Evolutionary conservation across 1,140 invertebrate genomes (phyloP).

Genomic region (Berghia stephanieae): DNA sequence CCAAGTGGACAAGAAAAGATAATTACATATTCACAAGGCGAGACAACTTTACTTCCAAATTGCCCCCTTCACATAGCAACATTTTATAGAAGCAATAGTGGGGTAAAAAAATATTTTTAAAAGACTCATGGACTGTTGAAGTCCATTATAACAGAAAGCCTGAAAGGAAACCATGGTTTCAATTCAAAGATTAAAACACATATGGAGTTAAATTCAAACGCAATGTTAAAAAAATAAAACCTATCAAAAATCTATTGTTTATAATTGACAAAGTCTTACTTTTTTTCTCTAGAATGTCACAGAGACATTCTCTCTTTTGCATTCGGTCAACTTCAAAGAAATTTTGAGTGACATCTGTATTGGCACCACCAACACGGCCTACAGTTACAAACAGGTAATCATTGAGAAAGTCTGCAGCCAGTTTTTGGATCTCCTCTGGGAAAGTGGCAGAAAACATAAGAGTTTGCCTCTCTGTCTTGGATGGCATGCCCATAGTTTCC

Average conservation of each 20-base stretch:
- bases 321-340: slow-evolving; percentile 77
- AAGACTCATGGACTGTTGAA: too few species aligned
- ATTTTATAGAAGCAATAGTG: too few species aligned
- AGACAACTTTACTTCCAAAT: too few species aligned
- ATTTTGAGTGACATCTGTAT: slow-evolving; percentile 85
- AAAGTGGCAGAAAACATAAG: slow-evolving; percentile 96
- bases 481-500: slow-evolving; percentile 78
- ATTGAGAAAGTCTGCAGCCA: slow-evolving; percentile 79
- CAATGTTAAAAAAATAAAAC: too few species aligned
- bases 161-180: not conserved
- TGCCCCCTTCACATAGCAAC: too few species aligned
- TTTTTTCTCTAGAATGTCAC: slow-evolving; percentile 75
- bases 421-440: slow-evolving; percentile 80
- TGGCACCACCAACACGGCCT: slow-evolving; percentile 89
- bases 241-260: not conserved
- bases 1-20: too few species aligned
- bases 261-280: slow-evolving; percentile 58
- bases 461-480: slow-evolving; percentile 77
- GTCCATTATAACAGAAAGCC: not conserved
- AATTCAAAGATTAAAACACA: too few species aligned
- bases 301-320: slow-evolving; percentile 79
- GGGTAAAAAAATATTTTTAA: too few species aligned
- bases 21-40: too few species aligned
- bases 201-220: too few species aligned
- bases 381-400: slow-evolving; percentile 85